phyloP scores from a whole-genome alignment of 2,113 vertebrate genomes.

The Lota lota region DNA sequence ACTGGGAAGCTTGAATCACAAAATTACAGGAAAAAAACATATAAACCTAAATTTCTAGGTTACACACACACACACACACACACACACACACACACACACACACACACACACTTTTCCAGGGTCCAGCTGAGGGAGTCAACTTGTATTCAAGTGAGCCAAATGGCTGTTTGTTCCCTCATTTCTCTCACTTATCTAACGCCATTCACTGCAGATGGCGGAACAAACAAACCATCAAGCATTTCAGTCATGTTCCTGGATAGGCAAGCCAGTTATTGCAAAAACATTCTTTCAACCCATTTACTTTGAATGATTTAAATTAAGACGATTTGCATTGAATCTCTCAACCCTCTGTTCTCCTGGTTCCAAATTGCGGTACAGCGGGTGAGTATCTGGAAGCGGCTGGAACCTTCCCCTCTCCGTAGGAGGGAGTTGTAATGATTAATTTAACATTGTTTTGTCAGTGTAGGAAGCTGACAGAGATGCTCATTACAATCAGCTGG shows the following conservation, averaged over 20 bases:
- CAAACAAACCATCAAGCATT: constrained; percentile 63
- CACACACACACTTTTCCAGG: constrained; percentile 13
- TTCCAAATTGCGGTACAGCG: constrained; percentile 61
- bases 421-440: constrained; percentile 68
- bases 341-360: constrained; percentile 39
- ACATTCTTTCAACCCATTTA: constrained; percentile 50
- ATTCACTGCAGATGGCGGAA: constrained; percentile 72
- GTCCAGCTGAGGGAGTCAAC: constrained; percentile 43
- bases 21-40: not conserved
- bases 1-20: too few relatives aligned
- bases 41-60: not conserved
- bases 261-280: constrained; percentile 60
- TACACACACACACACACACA: not conserved
- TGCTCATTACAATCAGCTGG: constrained; percentile 75
- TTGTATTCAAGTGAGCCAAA: constrained; percentile 36
- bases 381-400: constrained; percentile 40
- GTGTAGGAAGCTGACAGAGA: constrained; percentile 67
- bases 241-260: constrained; percentile 65
- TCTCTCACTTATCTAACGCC: constrained; percentile 51
- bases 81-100: constrained; percentile 21
- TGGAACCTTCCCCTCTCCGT: constrained; percentile 52
- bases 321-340: constrained; percentile 53
- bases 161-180: constrained; percentile 52
- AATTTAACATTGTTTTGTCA: constrained; percentile 74
- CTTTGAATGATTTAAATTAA: constrained; percentile 71